A percentile compares a stretch with the other conserved stretches of the same genome.
Conservation (phyloP, 1,140 invertebrate genomes). For the Atopsyche davidsoni region DNA sequence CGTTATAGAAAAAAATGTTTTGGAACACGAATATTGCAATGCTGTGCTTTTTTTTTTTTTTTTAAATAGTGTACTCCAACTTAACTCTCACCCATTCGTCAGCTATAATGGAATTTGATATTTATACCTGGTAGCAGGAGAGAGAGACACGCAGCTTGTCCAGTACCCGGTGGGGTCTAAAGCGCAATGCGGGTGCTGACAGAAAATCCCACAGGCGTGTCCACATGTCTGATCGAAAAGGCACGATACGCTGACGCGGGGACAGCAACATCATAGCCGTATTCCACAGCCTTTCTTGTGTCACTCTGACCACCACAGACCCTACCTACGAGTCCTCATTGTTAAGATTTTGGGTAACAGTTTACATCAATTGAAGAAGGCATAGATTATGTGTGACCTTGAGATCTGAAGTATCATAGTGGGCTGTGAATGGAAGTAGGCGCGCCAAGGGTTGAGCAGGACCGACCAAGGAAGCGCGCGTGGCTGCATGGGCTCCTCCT, state of each 20-base stretch:
- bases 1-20: too few species aligned
- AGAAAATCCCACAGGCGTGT: constrained; percentile 71
- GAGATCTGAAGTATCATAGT: constrained; percentile 39
- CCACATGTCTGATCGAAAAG: constrained; percentile 76
- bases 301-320: constrained; percentile 45
- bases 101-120: too few species aligned
- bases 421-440: constrained; percentile 65
- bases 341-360: neutral
- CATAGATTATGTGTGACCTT: constrained; percentile 34
- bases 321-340: constrained; percentile 33
- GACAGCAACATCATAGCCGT: constrained; percentile 75
- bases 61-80: too few species aligned
- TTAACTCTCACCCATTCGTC: too few species aligned
- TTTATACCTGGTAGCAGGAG: constrained; percentile 65
- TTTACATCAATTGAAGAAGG: neutral
- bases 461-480: constrained; percentile 62
- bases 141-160: constrained; percentile 71
- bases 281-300: constrained; percentile 68
- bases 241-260: constrained; percentile 70
- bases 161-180: constrained; percentile 61
- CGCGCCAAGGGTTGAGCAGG: constrained; percentile 60
- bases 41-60: too few species aligned
- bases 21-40: too few species aligned
- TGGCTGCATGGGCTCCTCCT: constrained; percentile 62
- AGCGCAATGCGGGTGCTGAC: constrained; percentile 49